These are phyloP conservation scores for Tromatobia lineatoria DNA, from an alignment of 2,888 invertebrate genomes.

Conservation along the genomic window DNA sequence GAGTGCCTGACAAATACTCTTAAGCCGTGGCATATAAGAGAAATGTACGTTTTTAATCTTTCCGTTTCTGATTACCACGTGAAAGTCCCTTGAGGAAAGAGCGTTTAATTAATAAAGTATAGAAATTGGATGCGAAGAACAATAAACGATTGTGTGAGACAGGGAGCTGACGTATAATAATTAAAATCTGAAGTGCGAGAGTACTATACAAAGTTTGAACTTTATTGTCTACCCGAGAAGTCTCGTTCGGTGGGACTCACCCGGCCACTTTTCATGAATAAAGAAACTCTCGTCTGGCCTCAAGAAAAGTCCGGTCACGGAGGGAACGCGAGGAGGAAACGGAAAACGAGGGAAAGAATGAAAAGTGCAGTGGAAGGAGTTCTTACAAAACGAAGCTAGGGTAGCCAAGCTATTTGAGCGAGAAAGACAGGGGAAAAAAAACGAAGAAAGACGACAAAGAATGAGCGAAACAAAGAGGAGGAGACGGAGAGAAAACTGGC, in stretches of 20 bases:
- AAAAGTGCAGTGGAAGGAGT: slow-evolving; percentile 47
- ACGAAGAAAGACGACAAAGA: slow-evolving; percentile 15
- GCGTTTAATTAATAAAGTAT: slow-evolving; percentile 48
- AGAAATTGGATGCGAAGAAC: slow-evolving; percentile 48
- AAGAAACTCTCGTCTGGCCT: slow-evolving; percentile 59
- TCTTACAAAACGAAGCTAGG: slow-evolving; percentile 48
- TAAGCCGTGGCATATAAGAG: not conserved
- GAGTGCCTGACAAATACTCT: not conserved
- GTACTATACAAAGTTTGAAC: slow-evolving; percentile 59
- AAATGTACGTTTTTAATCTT: not conserved
- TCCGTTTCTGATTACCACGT: not conserved
- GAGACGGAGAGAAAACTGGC: slow-evolving; percentile 44
- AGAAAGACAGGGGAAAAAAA: slow-evolving; percentile 18
- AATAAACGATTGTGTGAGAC: slow-evolving; percentile 28
- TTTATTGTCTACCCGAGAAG: slow-evolving; percentile 51
- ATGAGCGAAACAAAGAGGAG: slow-evolving; percentile 44
- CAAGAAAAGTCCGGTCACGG: slow-evolving; percentile 57
- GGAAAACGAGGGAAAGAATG: slow-evolving; percentile 53
- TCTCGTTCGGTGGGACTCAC: slow-evolving; percentile 22
- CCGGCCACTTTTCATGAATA: slow-evolving; percentile 66
- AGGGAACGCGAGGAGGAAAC: slow-evolving; percentile 25
- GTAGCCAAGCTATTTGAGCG: slow-evolving; percentile 50
- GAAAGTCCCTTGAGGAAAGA: slow-evolving; percentile 1
- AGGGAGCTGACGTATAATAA: slow-evolving; percentile 59
- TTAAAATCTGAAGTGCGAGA: slow-evolving; percentile 43